Percentiles rank a stretch among this genome's conserved stretches.
These are phyloP conservation scores for Parambassis ranga DNA, from an alignment of 2,797 vertebrate species.

Conservation along the genomic window DNA sequence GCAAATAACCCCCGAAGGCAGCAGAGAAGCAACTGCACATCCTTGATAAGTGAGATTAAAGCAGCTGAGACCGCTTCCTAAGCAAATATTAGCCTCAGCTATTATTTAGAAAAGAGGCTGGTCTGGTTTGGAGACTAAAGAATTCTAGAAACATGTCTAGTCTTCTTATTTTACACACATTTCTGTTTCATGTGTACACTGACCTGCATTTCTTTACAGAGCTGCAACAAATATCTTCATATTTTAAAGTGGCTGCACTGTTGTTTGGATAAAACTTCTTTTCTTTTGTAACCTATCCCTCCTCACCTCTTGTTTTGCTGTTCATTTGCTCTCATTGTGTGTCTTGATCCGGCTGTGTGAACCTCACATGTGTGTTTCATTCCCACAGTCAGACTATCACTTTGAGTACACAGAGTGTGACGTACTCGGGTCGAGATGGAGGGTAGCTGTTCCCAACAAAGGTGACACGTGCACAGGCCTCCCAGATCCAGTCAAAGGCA, in stretches of 20 bases:
- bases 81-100: constrained; percentile 70
- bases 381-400: constrained; percentile 93
- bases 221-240: neutral
- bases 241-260: neutral
- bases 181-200: too few relatives aligned
- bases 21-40: constrained; percentile 62
- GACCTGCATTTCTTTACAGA: neutral
- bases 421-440: constrained; percentile 89
- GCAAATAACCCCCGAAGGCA: constrained; percentile 56
- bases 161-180: neutral
- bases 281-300: neutral
- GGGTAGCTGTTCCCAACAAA: constrained; percentile 93
- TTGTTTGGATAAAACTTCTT: neutral
- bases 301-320: neutral
- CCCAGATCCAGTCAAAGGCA: constrained; percentile 93
- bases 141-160: neutral
- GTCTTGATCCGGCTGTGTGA: constrained; percentile 33
- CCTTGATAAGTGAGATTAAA: constrained; percentile 68
- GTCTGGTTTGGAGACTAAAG: constrained; percentile 30
- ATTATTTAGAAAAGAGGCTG: constrained; percentile 75
- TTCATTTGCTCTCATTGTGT: neutral
- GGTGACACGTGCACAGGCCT: constrained; percentile 91
- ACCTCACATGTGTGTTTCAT: constrained; percentile 41
- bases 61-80: constrained; percentile 50
- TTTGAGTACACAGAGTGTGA: constrained; percentile 97